phyloP scores from a whole-genome alignment of 64 coral and sea anemone genomes.

The Montipora efflorescens region DNA sequence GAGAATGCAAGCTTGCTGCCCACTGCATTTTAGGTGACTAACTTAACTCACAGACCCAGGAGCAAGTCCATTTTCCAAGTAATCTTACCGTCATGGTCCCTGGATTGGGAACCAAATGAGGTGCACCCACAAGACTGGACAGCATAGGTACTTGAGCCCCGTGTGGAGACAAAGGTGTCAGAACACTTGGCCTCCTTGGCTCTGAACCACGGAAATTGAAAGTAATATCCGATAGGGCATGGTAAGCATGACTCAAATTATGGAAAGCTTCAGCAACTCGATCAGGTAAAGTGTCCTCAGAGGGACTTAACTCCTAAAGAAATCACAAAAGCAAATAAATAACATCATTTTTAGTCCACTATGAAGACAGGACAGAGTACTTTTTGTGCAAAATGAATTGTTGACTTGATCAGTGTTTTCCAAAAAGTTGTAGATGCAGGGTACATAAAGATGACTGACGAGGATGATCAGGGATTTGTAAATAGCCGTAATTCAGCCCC shows the following conservation, averaged over 20 bases:
- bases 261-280: slow-evolving; percentile 93
- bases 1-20: no score
- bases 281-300: slow-evolving; percentile 93
- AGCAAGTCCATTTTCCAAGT: neutral
- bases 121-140: slow-evolving; percentile 64
- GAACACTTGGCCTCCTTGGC: slow-evolving; percentile 76
- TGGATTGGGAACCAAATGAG: slow-evolving; percentile 14
- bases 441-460: no score
- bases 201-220: slow-evolving; percentile 88
- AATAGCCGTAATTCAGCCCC: no score
- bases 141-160: slow-evolving; percentile 48
- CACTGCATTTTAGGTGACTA: no score
- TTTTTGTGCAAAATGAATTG: no score
- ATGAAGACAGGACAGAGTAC: no score
- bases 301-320: slow-evolving; percentile 72
- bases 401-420: no score
- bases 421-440: no score
- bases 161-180: slow-evolving; percentile 80
- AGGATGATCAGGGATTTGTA: no score
- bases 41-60: neutral
- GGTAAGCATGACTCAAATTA: slow-evolving; percentile 95
- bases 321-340: slow-evolving; percentile 4
- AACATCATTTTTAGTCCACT: neutral
- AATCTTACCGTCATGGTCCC: slow-evolving; percentile 32
- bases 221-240: slow-evolving; percentile 94